These are phyloP conservation scores for Lepidocolaptes lacrymiger DNA, from an alignment of 2,797 vertebrate genomes.

Conservation along the genomic window DNA sequence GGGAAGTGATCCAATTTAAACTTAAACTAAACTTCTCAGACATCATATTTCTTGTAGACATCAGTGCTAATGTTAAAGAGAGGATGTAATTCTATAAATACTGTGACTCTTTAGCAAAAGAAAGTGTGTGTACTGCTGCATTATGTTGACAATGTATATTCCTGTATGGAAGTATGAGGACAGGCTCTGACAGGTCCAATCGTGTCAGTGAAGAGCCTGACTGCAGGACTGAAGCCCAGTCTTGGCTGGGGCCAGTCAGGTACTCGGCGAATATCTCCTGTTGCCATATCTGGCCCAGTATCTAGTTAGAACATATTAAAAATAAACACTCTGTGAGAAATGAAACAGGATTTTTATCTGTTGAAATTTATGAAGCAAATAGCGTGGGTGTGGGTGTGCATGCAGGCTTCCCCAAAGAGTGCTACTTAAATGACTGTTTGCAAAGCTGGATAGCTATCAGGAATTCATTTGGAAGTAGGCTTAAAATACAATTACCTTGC, in stretches of 20 bases:
- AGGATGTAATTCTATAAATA: not conserved
- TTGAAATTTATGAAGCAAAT: slow-evolving; percentile 5
- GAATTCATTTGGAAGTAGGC: not conserved
- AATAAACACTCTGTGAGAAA: not conserved
- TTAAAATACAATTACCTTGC: slow-evolving; percentile 39
- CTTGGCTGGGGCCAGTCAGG: not conserved
- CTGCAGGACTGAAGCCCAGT: not conserved
- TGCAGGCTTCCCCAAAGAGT: not conserved
- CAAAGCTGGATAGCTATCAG: not conserved
- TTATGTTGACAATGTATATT: fast-evolving
- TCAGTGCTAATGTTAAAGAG: not conserved
- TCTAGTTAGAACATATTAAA: not conserved
- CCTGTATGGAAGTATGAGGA: not conserved
- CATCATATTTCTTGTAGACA: not conserved
- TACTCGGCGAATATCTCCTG: not conserved
- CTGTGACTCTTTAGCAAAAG: not conserved
- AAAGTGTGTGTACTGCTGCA: fast-evolving
- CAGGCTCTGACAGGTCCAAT: not conserved
- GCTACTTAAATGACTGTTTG: not conserved
- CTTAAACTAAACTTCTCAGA: not conserved
- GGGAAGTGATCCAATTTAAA: not conserved
- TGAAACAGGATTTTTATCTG: slow-evolving; percentile 9
- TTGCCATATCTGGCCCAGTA: not conserved
- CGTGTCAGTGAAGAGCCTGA: not conserved
- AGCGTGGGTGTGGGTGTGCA: not conserved